Evolutionary conservation across 2,888 invertebrate species (phyloP), one percentile per base, ranked within the genome.

Genomic region (Drosophila prostipennis): DNA sequence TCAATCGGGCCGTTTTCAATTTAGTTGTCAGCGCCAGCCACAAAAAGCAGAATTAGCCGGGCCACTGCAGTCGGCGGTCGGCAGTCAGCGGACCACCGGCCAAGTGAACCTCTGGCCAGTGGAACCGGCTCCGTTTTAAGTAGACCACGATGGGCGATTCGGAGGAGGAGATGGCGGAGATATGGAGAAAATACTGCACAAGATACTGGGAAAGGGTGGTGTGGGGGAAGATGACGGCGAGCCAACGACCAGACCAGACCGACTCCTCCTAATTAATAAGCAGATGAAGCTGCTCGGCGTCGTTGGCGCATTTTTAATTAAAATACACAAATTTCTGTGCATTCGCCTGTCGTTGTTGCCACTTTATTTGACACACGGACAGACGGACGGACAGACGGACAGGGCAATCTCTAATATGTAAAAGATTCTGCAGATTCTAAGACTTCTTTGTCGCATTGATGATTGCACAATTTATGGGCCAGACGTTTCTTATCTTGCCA

Each of bases 291-390:
- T 74, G 76, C 76, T 83, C 74, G 64, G 64, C 72, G 65, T 77
- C 75, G 63, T 56, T 59, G 72, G 70, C 77, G 81, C 79, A 74
- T 79, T 88, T 87, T 89, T 89, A 89, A 89, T 89, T 89, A 89
- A 89, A 89, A 89, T 82, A 86, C 84, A 89, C 82, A 89, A 89
- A 86, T 88, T 87, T 81, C 72, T 72, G 63, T 77, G 74, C 76
- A 78, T 64, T 86, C 74, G 76, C 77, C 74, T 72, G 79, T 79
- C 79, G 74, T 71, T 76, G 78, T 65, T 69, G 64, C 58, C 72
- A 78, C 76, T 79, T 87, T 76, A 79, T 79, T 65, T 39, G 54
- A 69, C 72, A 52, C 32, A 51, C 51, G 13, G 42, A 52, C 43
- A 1, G 16, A 23, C 54, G 8, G 53, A 49, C 45, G 10, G 39